Evolutionary conservation across 35 echinoderm and acorn worm species (phyloP), one percentile per base, ranked within the genome.

Genomic region (Antedon bifida): DNA sequence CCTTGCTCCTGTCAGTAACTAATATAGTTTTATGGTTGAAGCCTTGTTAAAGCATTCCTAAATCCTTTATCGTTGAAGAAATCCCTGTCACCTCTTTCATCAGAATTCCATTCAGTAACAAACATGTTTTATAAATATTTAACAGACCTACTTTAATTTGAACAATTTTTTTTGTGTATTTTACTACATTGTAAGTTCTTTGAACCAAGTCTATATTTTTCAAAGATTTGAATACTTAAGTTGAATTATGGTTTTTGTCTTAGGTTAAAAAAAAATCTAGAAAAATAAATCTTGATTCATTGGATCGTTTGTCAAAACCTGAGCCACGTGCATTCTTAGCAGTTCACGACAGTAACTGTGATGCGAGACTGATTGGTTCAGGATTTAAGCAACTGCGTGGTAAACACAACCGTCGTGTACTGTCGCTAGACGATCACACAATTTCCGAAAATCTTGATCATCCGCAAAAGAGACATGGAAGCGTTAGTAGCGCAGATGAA

Each of bases 261-360:
- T 64, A 64, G 82, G 51, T 21, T 29, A 86, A 85, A 30, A 92
- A 79, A 51, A 84, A 85, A 29, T 39, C 81, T 0, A 79, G 84
- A 34, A 64, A 83, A 21, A 35, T 83, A 29, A 64, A 86, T 0
- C 42, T 76, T 1, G 86, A 88, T 16, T 36, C 86, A 19, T 79
- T 88, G 0, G 35, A 85, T 30, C 42, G 82, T 26, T 55, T 92
- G 33, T 78, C 73, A 7, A 30, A 82, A 33, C 86, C 90, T 3
- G 42, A 76, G 0, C 44, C 82, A 10, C 56, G 83, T 14, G 82
- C 46, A 29, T 85, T 29, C 36, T 77, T 81, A 26, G 81, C 32
- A 16, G 29, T 83, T 0, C 90, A 92, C 32, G 83, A 85, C 32
- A 88, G 83, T 35, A 80, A 75, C 29, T 88, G 90, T 74, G 90